A percentile compares a stretch with the other conserved stretches of the same genome.
phyloP scores from a whole-genome alignment of 2,113 vertebrate species.

The Neodontobutis hainanensis region DNA sequence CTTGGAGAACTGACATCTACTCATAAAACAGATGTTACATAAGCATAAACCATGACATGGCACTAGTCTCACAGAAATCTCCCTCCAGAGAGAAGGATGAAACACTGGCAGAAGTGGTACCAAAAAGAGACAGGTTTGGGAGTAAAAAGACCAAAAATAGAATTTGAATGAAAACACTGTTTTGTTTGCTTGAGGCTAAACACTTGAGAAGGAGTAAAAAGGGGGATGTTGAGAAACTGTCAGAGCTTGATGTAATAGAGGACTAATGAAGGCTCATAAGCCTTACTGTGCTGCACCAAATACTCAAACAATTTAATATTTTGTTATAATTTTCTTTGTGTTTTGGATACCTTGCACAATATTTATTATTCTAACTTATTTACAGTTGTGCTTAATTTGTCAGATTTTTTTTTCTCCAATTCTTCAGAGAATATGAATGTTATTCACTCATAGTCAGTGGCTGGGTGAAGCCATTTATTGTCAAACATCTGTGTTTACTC shows the following conservation, averaged over 20 bases:
- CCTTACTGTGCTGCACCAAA: background rate
- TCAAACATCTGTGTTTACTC: too few species aligned
- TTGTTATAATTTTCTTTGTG: constrained; percentile 3
- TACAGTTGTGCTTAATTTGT: too few species aligned
- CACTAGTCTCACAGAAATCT: constrained; percentile 49
- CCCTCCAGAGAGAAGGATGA: constrained; percentile 37
- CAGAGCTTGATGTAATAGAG: constrained; percentile 24
- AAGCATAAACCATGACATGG: constrained; percentile 59
- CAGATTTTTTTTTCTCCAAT: too few species aligned
- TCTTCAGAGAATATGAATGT: too few species aligned
- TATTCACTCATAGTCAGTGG: too few species aligned
- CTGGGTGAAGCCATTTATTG: too few species aligned
- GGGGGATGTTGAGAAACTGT: constrained; percentile 21
- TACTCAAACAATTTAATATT: background rate
- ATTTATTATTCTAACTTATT: background rate
- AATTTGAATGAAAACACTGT: constrained; percentile 27
- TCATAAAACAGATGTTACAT: constrained; percentile 50
- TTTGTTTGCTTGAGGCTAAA: constrained; percentile 27
- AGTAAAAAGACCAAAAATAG: constrained; percentile 11
- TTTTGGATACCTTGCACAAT: background rate
- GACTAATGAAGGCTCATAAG: constrained; percentile 20
- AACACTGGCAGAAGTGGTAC: constrained; percentile 13
- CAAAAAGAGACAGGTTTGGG: constrained; percentile 8
- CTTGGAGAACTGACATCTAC: background rate
- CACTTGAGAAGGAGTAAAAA: constrained; percentile 17